Evolutionary conservation across 1,140 invertebrate species (phyloP).

Genomic region (Probaryconus sp.): DNA sequence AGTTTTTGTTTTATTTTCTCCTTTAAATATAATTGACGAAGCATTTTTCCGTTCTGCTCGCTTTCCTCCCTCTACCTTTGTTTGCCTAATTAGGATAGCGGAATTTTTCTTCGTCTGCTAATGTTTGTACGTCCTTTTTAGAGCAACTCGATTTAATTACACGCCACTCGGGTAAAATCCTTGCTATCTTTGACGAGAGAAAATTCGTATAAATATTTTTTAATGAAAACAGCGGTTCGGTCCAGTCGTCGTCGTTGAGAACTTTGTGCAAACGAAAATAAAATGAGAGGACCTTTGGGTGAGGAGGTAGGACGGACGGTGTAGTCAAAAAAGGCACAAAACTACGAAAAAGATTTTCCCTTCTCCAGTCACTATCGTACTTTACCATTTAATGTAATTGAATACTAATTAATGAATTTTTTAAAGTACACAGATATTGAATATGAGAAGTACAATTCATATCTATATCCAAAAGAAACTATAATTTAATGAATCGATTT

Average conservation of each 20-base stretch:
- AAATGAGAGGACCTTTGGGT: no score
- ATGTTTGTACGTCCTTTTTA: constrained; percentile 27
- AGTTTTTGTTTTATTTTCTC: constrained; percentile 29
- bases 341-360: neutral
- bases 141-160: constrained; percentile 60
- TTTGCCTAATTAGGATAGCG: constrained; percentile 41
- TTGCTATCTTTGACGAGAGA: constrained; percentile 56
- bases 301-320: no score
- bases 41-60: constrained; percentile 3
- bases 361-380: neutral
- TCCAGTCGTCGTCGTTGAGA: constrained; percentile 34
- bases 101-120: constrained; percentile 26
- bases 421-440: constrained; percentile 9
- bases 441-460: constrained; percentile 7
- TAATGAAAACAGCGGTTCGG: constrained; percentile 57
- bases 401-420: constrained; percentile 39
- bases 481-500: no score
- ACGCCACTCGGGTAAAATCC: constrained; percentile 25
- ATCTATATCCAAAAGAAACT: no score
- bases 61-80: constrained; percentile 1
- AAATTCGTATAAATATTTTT: constrained; percentile 63
- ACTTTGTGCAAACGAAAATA: constrained; percentile 33
- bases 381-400: constrained; percentile 38
- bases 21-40: constrained; percentile 38
- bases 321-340: constrained; percentile 19